Percentiles rank a stretch among this genome's conserved stretches.
These are phyloP conservation scores for Herminia tarsipennalis DNA, from an alignment of 2,888 invertebrate species.

Conservation along the genomic window DNA sequence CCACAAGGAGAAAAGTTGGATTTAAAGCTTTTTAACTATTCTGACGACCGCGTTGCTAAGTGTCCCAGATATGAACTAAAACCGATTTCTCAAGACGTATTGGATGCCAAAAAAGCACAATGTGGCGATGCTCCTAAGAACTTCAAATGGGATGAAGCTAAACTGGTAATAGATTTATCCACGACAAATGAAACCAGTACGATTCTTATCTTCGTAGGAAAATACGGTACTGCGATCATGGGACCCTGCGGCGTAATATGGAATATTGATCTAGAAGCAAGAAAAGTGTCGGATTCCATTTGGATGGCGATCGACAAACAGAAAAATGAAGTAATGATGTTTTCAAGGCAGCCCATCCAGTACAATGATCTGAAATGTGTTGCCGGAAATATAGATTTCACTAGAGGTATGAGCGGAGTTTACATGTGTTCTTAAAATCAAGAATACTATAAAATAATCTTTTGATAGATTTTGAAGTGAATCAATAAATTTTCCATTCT, in stretches of 20 bases:
- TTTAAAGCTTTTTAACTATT: too few species aligned
- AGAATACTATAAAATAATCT: too few species aligned
- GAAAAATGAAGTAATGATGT: constrained; percentile 21
- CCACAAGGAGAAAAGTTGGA: too few species aligned
- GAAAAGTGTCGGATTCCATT: constrained; percentile 18
- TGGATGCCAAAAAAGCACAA: too few species aligned
- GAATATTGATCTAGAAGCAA: constrained; percentile 14
- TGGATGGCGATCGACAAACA: too few species aligned
- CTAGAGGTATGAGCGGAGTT: constrained; percentile 9
- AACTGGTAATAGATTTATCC: too few species aligned
- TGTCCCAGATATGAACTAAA: too few species aligned
- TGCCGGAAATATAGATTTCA: constrained; percentile 26
- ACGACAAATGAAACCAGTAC: too few species aligned
- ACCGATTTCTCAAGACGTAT: too few species aligned
- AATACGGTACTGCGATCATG: constrained; percentile 26
- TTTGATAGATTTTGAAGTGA: background rate
- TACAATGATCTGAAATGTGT: constrained; percentile 26
- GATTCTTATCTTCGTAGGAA: constrained; percentile 28
- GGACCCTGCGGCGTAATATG: constrained; percentile 12
- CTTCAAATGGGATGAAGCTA: constrained; percentile 28
- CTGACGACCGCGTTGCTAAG: background rate
- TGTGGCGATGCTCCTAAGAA: constrained; percentile 16
- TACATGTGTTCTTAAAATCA: constrained; percentile 8
- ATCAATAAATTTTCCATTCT: too few species aligned
- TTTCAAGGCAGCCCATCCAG: constrained; percentile 7